These are phyloP conservation scores for Alexandromys fortis DNA, from an alignment of 2,113 vertebrate genomes.

Conservation along the genomic window DNA sequence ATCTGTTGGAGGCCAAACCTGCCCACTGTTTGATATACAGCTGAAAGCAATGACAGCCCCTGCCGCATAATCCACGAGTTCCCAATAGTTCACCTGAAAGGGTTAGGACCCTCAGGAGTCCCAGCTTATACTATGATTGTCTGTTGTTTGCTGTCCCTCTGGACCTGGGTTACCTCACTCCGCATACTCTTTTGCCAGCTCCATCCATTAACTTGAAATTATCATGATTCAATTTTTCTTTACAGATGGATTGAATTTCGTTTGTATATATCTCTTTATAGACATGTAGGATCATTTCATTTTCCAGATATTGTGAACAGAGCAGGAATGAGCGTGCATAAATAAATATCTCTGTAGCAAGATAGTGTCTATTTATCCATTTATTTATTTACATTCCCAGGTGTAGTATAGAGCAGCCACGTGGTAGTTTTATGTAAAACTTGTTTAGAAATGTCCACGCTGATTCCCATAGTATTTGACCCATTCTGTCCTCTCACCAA, in stretches of 20 bases:
- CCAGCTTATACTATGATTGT: neutral
- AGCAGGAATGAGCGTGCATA: neutral
- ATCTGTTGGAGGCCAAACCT: neutral
- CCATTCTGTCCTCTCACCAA: neutral
- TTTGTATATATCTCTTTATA: neutral
- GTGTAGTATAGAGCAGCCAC: neutral
- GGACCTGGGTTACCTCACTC: neutral
- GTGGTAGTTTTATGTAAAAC: neutral
- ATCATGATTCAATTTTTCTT: too few species aligned
- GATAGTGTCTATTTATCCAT: neutral
- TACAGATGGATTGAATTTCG: neutral
- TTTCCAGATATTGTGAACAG: neutral
- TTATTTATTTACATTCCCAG: neutral
- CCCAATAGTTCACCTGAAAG: neutral
- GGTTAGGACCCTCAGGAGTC: neutral
- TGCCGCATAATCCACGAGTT: too few species aligned
- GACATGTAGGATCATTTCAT: neutral
- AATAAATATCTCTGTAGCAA: neutral
- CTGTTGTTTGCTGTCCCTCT: neutral
- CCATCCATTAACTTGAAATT: too few species aligned
- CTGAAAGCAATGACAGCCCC: neutral
- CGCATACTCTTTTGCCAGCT: neutral
- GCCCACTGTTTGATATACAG: too few species aligned
- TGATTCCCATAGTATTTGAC: neutral
- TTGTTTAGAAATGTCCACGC: too few species aligned